A percentile compares a stretch with the other conserved stretches of the same genome.
Evolutionary conservation across 2,797 vertebrate species (phyloP).

Genomic region (Potorous gilbertii): DNA sequence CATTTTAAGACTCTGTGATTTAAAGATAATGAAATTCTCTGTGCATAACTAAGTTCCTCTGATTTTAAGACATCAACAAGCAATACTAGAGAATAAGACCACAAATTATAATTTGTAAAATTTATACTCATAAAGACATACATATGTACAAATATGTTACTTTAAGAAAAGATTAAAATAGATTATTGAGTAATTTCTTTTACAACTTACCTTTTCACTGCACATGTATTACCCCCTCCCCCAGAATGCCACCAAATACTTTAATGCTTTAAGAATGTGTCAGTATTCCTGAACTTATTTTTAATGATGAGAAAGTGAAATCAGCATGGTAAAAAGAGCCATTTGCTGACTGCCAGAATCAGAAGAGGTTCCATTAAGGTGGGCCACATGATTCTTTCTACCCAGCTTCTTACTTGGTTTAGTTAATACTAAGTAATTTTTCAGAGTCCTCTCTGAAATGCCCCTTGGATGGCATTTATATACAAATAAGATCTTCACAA

Average conservation of each 20-base stretch:
- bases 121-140: background rate
- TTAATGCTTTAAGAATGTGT: background rate
- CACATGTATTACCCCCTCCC: background rate
- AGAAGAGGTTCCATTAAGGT: slow-evolving; percentile 7
- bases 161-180: slow-evolving; percentile 9
- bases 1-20: background rate
- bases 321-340: background rate
- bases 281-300: slow-evolving; percentile 19
- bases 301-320: slow-evolving; percentile 25
- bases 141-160: slow-evolving; percentile 30
- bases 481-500: background rate
- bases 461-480: background rate
- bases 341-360: slow-evolving; percentile 19
- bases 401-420: slow-evolving; percentile 14
- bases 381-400: background rate
- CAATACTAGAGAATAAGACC: background rate
- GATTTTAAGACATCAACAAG: slow-evolving; percentile 15
- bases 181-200: background rate
- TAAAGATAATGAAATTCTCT: slow-evolving; percentile 54
- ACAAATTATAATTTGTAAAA: slow-evolving; percentile 13
- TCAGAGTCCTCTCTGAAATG: background rate
- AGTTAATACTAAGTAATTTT: background rate
- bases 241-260: background rate
- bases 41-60: slow-evolving; percentile 29
- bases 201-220: background rate